phyloP scores from a whole-genome alignment of 2,888 invertebrate genomes.

The Podabrus alpinus region DNA sequence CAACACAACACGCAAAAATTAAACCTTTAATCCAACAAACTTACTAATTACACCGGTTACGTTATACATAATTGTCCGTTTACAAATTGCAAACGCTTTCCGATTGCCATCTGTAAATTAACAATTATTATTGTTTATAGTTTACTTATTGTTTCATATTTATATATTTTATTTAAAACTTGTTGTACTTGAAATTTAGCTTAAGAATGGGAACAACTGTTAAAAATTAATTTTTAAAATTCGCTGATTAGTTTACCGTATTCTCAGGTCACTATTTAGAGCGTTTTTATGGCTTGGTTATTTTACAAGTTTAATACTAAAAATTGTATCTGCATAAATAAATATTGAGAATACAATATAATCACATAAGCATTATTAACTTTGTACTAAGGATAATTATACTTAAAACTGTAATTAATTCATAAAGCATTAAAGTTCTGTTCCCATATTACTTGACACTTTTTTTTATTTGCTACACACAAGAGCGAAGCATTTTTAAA shows the following conservation, averaged over 20 bases:
- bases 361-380: conserved; percentile 10
- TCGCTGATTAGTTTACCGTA: conserved; percentile 1
- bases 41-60: not conserved
- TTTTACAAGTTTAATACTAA: not conserved
- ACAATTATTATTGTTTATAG: conserved; percentile 7
- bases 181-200: conserved; percentile 19
- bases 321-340: not conserved
- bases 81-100: not conserved
- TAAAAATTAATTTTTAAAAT: conserved; percentile 11
- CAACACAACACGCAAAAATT: not conserved
- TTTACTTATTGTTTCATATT: conserved; percentile 29
- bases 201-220: conserved; percentile 28
- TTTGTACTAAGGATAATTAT: conserved; percentile 10
- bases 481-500: no score
- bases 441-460: conserved; percentile 32
- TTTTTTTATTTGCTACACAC: conserved; percentile 15
- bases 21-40: not conserved
- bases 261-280: conserved; percentile 8
- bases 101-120: not conserved
- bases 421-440: conserved; percentile 21
- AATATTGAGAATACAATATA: conserved; percentile 23
- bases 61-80: not conserved
- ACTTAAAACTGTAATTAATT: conserved; percentile 8
- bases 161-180: conserved; percentile 25
- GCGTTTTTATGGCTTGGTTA: not conserved